Base-by-base conservation (phyloP, 2,113 vertebrate genomes). In the Cyprinodon brontotheroides region DNA sequence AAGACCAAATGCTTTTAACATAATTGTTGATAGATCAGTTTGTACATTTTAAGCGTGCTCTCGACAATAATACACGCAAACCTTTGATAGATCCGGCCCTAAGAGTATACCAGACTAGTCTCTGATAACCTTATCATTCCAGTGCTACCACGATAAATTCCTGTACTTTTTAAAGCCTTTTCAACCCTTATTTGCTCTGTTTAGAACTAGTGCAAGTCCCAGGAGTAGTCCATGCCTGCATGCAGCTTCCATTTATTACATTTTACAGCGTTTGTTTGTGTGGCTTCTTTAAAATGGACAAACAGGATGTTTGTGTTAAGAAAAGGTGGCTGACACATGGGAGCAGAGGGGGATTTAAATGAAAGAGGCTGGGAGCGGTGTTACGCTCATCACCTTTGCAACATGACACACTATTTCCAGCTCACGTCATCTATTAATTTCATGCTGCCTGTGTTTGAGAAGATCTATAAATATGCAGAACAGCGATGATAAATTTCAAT, bases 401-500 rank as follows among this genome's bases (percentile, higher is more conserved):
- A 65, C 63, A 29, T 0, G 0, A 62, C 48, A 65, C 77, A 69
- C 29, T 79, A 79, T 78, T 84, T 72, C 81, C 62, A 70, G 73
- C 39, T 47, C 10, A 0, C 41, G 68, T 72, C 85, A 77, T 76
- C 69, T 78, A 89, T 88, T 88, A 77, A 86, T 85, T 88, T 81
- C 68, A 77, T 79, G 62, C 73, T 47, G 61, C 65, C 86, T 86
- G 83, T 86, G 72, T 89, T 82, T 83, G 77, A 79, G 70, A 66
- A 75, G 84, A 82, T 79, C 82, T 75, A 84, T 88, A 87, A 89
- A 91, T 90, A 89, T 91, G 85, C 83, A 89, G 79, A 90, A 63
- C 74, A 79, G 73, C 60, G 29, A 81, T 85, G 75, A 89, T 86
- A 74, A 89, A 87, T 63, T 77, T 71, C 74, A 59, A 75, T 86